phyloP scores from a whole-genome alignment of 2,113 vertebrate species.

The Vulpes ferrilata region DNA sequence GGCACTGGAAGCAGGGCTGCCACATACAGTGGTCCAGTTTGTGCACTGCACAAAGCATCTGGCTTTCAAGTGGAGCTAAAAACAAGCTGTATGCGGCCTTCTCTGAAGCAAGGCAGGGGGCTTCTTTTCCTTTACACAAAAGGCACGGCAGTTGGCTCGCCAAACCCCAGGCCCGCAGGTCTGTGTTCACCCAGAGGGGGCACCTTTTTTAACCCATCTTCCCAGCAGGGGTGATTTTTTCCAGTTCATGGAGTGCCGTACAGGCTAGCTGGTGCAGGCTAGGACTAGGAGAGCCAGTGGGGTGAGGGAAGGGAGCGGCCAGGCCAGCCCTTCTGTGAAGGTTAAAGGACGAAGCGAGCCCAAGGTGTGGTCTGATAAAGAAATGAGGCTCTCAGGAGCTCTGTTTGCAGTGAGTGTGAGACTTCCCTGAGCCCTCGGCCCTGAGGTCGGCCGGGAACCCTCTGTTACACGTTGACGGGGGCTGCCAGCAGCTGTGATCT shows the following conservation, averaged over 20 bases:
- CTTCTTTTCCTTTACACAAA: neutral
- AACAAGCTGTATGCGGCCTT: neutral
- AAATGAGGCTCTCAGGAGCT: neutral
- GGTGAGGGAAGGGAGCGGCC: neutral
- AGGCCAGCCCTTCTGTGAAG: too few relatives aligned
- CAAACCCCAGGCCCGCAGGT: neutral
- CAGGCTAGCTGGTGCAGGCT: neutral
- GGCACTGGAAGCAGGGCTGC: neutral
- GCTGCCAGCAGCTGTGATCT: too few relatives aligned
- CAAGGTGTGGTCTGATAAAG: neutral
- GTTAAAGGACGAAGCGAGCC: neutral
- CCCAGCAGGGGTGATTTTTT: neutral
- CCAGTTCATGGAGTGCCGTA: too few relatives aligned
- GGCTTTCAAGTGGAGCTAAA: neutral
- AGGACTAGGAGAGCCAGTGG: neutral
- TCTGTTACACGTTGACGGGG: neutral
- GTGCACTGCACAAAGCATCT: neutral
- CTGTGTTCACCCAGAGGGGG: neutral
- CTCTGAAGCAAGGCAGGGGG: neutral
- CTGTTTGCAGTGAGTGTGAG: too few relatives aligned
- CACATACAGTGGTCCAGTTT: accelerated
- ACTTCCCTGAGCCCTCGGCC: neutral
- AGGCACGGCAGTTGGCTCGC: neutral
- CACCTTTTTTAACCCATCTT: neutral
- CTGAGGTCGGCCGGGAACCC: neutral